Conservation (phyloP, 2,888 invertebrate genomes). For the Ceraclea dissimilis region DNA sequence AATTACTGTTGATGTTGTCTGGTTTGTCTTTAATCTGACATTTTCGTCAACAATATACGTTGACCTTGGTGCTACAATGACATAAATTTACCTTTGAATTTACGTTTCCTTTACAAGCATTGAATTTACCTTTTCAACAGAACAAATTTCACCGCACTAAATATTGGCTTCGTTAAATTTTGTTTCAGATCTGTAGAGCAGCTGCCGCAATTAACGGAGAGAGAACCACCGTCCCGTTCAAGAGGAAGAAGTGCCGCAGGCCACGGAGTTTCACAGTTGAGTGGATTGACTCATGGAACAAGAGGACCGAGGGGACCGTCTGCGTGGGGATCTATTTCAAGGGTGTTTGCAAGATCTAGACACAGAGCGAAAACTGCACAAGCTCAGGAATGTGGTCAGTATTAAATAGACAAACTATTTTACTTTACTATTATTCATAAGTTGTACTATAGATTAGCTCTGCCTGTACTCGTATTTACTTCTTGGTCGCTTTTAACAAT, state of each 20-base stretch:
- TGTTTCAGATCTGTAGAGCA: slow-evolving; percentile 71
- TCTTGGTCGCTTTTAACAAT: too few species aligned
- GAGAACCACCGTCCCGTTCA: slow-evolving; percentile 52
- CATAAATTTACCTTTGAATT: too few species aligned
- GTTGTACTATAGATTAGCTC: background rate
- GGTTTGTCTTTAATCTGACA: too few species aligned
- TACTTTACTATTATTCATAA: background rate
- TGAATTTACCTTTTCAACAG: too few species aligned
- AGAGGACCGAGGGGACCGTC: slow-evolving; percentile 63
- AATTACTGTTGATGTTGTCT: too few species aligned
- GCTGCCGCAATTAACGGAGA: slow-evolving; percentile 68
- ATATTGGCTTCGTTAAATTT: too few species aligned
- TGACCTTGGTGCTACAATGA: too few species aligned
- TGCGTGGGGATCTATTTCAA: slow-evolving; percentile 86
- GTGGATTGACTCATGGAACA: slow-evolving; percentile 35
- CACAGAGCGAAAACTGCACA: slow-evolving; percentile 71
- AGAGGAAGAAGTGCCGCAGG: slow-evolving; percentile 56
- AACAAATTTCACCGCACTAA: too few species aligned
- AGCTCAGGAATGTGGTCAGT: slow-evolving; percentile 56
- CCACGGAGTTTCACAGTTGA: slow-evolving; percentile 35
- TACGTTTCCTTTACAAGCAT: too few species aligned
- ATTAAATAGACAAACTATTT: too few species aligned
- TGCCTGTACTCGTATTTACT: background rate
- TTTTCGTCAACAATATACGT: too few species aligned
- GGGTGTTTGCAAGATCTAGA: slow-evolving; percentile 79